Evolutionary conservation across 1,140 invertebrate genomes (phyloP).

Genomic region (Hycleus phaleratus): DNA sequence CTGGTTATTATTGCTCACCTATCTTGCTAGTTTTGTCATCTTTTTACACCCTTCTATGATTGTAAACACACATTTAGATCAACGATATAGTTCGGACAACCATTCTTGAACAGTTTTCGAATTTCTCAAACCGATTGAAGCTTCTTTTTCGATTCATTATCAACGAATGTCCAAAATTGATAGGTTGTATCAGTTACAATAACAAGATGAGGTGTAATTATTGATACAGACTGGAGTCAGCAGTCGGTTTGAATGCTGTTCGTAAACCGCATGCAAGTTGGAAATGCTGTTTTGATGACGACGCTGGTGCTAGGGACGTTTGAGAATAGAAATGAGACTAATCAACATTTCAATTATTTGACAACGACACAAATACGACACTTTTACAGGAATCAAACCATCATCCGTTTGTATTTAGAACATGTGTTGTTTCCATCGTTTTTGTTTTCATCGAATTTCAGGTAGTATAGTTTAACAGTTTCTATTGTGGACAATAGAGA

Average conservation of each 20-base stretch:
- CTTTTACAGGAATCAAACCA: no score
- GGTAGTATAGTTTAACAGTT: no score
- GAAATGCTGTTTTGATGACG: slow-evolving; percentile 6
- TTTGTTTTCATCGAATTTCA: no score
- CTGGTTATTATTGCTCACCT: slow-evolving; percentile 2
- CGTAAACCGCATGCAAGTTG: slow-evolving; percentile 1
- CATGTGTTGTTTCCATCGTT: no score
- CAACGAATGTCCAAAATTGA: neutral
- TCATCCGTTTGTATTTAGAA: no score
- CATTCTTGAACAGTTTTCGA: slow-evolving; percentile 5
- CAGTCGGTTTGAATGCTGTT: slow-evolving; percentile 10
- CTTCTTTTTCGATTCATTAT: neutral
- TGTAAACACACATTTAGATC: neutral
- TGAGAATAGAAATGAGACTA: slow-evolving; percentile 9
- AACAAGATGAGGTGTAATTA: slow-evolving; percentile 13
- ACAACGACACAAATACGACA: no score
- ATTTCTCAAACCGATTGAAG: neutral
- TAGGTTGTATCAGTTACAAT: neutral
- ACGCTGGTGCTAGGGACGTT: slow-evolving; percentile 3
- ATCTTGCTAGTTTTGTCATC: slow-evolving; percentile 2
- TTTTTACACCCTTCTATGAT: slow-evolving; percentile 1
- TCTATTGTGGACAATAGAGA: no score
- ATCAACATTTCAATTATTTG: neutral
- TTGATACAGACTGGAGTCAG: slow-evolving; percentile 10
- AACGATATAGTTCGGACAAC: slow-evolving; percentile 3